Base-by-base conservation (phyloP, 2,888 invertebrate species). In the Abscondita cerata region DNA sequence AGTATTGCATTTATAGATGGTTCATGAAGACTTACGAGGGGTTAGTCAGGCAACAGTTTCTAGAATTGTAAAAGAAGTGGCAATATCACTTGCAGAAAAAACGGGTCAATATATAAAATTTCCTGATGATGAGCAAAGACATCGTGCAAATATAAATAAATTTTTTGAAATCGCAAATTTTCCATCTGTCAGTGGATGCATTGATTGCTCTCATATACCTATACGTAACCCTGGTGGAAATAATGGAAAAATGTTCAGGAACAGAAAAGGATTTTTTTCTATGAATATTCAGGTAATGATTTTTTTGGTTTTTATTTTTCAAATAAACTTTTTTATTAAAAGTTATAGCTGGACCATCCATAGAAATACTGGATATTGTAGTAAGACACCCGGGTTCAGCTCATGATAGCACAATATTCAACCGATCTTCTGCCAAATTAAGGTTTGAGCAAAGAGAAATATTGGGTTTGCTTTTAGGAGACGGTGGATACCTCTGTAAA, bases 321-420 rank as follows among this genome's bases (percentile, higher is more conserved):
- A 4, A 25, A 25, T 25, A 25, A 25, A 25, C 6, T 6, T 6
- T 6, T 6, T 25, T 25, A 25, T 6, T 25, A 4, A 4, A 40
- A 15, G 40, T 40, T 40, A 15, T 15, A 40, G 40, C 40, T 40
- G 40, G 40, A 40, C 40, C 40, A 12, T 6, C 13, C 12, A 40
- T 40, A 15, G 40, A 40, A 40, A 40, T 40, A 4, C 15, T 13
- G 13, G 40, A 40, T 40, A 40, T 40, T 15, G 40, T 40, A 40
- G 40, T 40, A 6, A 40, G 40, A 15, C 13, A 40, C 15, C 40
- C 40, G 25, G 25, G 40, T 8, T 40, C 40, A 40, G 15, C 13
- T 13, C 40, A 40, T 6, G 40, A 40, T 40, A 40, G 40, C 15
- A 15, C 15, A 13, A 40, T 40, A 13, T 40, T 40, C 15, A 15